Evolutionary conservation across 2,113 vertebrate genomes (phyloP), one percentile per base, ranked within the genome.

Genomic region (Acanthisitta chloris): DNA sequence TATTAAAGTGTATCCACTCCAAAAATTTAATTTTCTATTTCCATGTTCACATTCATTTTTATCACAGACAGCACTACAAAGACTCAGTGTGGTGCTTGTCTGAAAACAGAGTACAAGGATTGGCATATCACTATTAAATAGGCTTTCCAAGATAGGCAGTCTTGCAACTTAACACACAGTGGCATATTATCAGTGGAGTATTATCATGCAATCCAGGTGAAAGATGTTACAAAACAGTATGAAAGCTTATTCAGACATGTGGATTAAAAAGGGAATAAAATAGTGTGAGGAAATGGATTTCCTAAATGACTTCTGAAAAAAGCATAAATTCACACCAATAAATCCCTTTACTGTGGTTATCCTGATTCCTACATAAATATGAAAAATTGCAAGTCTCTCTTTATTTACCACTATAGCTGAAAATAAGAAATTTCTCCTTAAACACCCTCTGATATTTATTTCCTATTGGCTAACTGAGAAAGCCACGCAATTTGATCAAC

Each of bases 101-200:
- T 5, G 4, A 83, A 80, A 80, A 84, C 67, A 77, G 48, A 18
- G 5, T 55, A 88, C 74, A 61, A 80, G n/a, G 45, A 77, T 96
- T 92, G 94, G 21, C 58, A 36, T 77, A 77, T 83, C 58, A 70
- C 21, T 45, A 52, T 66, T 86, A 94, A 86, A 86, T 45, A 81
- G 42, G n/a, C 26, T 95, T 92, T 88, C 62, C 25, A 86, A 86
- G 79, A 48, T 20, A 88, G 58, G 36, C 0, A 2, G 62, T 77
- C 62, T 86, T 88, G 45, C 31, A 72, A 65, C 57, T 88, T 43
- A 62, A 66, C 65, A 38, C 40, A 61, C 72, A 52, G 59, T 14
- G 38, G 21, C 3, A 0, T 34, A 62, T 93, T 79, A 65, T 55
- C 45, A 31, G n/a, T n/a, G n/a, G n/a, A n/a, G 1, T 34, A 62